Evolutionary conservation across 2,113 vertebrate species (phyloP), one percentile per base, ranked within the genome.

Genomic region (Microtus oregoni): DNA sequence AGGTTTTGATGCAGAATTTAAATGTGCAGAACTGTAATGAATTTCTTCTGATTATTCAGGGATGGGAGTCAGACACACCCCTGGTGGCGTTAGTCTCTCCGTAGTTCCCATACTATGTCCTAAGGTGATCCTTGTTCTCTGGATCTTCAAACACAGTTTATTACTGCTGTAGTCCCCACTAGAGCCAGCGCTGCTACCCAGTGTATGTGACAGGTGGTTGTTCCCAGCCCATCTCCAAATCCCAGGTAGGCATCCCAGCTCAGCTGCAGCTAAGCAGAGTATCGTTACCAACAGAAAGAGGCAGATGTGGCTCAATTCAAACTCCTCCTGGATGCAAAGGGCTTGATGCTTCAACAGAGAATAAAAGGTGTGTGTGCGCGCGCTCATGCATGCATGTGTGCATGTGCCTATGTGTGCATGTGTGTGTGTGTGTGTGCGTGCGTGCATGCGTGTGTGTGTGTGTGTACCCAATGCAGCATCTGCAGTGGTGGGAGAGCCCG

Each of bases 211-310:
- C 68, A 83, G 38, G 77, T 77, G 70, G 75, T 15, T 22, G 30
- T 30, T 91, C 68, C 77, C 32, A 77, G 7, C 10, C 61, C 77
- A 30, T 90, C 38, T 94, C 95, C 75, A 95, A 93, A 55, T 79
- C 47, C 30, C 70, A 90, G 35, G 68, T 68, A 76, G 83, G 17
- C 52, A 44, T 76, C 11, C 58, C 82, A n/a, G 15, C 75, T 65
- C 35, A 58, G 44, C 75, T 67, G 76, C 89, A 79, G 93, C 52
- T 86, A 61, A 91, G 41, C 79, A 65, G 67, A 75, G 9, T 58
- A n/a, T 26, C 55, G 17, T 85, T 76, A 81, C 50, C 72, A 90
- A 78, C 77, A 77, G 65, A 44, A 73, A 81, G 63, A 70, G 35
- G 70, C 35, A 67, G 38, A 61, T 70, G 41, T 26, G 75, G 10